Conservation (phyloP, 1,140 invertebrate species). For the Anthonomus grandis region DNA sequence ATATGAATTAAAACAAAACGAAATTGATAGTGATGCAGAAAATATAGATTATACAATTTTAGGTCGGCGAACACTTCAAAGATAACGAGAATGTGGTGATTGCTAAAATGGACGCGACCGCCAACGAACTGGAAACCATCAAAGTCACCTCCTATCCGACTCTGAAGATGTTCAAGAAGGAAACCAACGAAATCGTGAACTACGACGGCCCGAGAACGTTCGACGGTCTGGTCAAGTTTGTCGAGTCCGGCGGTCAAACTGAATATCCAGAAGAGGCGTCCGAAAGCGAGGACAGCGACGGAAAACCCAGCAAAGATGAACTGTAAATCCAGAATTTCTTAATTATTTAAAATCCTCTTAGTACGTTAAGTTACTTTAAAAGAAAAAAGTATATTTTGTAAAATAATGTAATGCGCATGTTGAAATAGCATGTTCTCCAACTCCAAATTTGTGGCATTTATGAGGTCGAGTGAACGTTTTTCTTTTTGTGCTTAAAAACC, state of each 20-base stretch:
- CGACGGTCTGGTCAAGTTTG: conserved; percentile 87
- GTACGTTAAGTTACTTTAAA: too few species aligned
- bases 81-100: conserved; percentile 83
- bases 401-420: too few species aligned
- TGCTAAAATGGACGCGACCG: conserved; percentile 98
- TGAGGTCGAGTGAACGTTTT: too few species aligned
- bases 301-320: conserved; percentile 67
- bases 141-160: conserved; percentile 97
- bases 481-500: too few species aligned
- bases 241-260: conserved; percentile 74
- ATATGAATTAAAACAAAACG: background rate
- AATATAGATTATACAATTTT: conserved; percentile 49
- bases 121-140: conserved; percentile 93
- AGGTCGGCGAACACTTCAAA: conserved; percentile 76
- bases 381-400: too few species aligned
- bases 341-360: too few species aligned
- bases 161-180: conserved; percentile 92
- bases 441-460: too few species aligned
- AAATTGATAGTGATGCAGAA: background rate
- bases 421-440: too few species aligned
- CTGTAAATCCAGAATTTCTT: conserved; percentile 61
- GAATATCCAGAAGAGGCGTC: conserved; percentile 57
- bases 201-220: conserved; percentile 95
- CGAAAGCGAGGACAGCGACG: conserved; percentile 64
- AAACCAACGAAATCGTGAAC: conserved; percentile 88